Percentiles rank a stretch among this genome's conserved stretches.
These are phyloP conservation scores for Labeo rohita DNA, from an alignment of 2,113 vertebrate species.

Conservation along the genomic window DNA sequence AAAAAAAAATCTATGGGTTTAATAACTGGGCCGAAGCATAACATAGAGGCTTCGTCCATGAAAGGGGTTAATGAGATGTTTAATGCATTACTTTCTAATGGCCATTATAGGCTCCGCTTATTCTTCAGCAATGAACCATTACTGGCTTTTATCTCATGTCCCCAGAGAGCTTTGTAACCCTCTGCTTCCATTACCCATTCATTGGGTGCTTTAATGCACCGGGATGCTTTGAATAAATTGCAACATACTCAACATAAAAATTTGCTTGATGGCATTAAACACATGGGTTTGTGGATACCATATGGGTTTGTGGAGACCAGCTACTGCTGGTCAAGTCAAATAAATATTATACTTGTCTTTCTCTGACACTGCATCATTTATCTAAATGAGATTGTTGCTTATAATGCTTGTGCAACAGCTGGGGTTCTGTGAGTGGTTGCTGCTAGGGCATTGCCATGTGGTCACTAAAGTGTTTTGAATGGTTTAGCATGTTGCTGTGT, in stretches of 20 bases:
- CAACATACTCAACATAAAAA: conserved; percentile 14
- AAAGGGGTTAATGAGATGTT: conserved; percentile 61
- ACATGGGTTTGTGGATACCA: neutral
- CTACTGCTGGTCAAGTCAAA: neutral
- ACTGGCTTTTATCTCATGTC: conserved; percentile 57
- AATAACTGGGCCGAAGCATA: neutral
- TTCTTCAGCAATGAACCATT: conserved; percentile 57
- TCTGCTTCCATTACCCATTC: conserved; percentile 49
- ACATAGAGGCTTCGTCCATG: conserved; percentile 3
- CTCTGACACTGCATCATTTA: neutral
- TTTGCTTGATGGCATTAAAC: neutral
- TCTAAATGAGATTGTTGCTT: neutral
- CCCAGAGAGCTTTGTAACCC: conserved; percentile 47
- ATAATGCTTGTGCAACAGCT: no score
- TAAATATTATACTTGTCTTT: neutral
- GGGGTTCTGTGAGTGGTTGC: no score
- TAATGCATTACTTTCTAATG: conserved; percentile 64
- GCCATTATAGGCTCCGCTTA: conserved; percentile 52
- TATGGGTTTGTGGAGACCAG: no score
- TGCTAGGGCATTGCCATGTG: neutral
- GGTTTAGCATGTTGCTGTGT: no score
- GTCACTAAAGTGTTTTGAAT: neutral
- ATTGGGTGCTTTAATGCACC: conserved; percentile 27
- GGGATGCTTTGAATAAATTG: neutral
- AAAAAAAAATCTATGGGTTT: neutral